Conservation (phyloP, 2,113 vertebrate genomes). For the Oryzias curvinotus region DNA sequence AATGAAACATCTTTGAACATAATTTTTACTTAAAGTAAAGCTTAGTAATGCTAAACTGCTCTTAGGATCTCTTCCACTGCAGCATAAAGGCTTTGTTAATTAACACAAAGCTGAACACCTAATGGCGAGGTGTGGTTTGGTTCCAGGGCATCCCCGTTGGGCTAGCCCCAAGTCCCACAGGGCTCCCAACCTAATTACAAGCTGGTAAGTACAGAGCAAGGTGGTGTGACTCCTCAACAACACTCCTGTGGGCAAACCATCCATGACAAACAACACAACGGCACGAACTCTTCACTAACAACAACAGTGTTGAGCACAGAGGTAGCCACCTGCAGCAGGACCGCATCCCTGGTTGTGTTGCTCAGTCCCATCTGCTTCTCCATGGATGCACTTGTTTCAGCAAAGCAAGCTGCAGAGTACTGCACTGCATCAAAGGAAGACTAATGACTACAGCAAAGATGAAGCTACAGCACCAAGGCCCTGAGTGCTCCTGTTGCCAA, state of each 20-base stretch:
- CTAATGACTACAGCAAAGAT: slow-evolving; percentile 58
- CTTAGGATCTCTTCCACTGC: background rate
- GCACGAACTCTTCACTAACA: slow-evolving; percentile 26
- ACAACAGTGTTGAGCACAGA: slow-evolving; percentile 15
- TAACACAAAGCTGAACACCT: slow-evolving; percentile 25
- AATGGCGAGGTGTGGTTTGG: slow-evolving; percentile 38
- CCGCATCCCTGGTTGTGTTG: slow-evolving; percentile 14
- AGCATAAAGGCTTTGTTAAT: slow-evolving; percentile 8
- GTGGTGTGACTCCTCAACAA: slow-evolving; percentile 36
- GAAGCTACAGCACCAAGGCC: slow-evolving; percentile 35
- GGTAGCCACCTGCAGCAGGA: slow-evolving; percentile 51
- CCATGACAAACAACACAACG: slow-evolving; percentile 55
- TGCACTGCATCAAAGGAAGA: slow-evolving; percentile 59
- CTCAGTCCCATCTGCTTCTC: slow-evolving; percentile 27
- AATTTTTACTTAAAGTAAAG: background rate
- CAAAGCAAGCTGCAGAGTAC: slow-evolving; percentile 41
- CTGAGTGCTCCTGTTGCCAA: slow-evolving; percentile 32
- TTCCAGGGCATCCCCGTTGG: slow-evolving; percentile 38
- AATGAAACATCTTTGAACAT: background rate
- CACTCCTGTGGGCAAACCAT: slow-evolving; percentile 53
- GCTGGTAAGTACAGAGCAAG: slow-evolving; percentile 39
- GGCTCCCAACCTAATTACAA: slow-evolving; percentile 60
- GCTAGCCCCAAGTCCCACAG: slow-evolving; percentile 51
- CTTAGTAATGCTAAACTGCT: background rate
- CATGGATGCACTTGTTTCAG: slow-evolving; percentile 40